Conservation (phyloP, 2,113 vertebrate species). For the Leptobrachium ailaonicum region DNA sequence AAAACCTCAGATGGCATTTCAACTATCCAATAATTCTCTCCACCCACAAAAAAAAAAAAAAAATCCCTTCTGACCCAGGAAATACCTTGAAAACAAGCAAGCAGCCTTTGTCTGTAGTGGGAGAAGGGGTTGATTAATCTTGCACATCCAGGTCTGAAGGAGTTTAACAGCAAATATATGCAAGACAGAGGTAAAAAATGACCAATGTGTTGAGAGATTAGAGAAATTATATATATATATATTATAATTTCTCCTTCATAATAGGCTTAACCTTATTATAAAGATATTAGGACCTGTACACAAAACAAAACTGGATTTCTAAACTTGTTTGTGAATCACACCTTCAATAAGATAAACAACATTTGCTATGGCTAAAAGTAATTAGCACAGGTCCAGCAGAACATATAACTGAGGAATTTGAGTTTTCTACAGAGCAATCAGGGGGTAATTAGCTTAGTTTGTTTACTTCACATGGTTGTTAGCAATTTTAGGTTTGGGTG, state of each 20-base stretch:
- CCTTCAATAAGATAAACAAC: neutral
- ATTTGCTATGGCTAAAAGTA: neutral
- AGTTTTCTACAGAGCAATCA: neutral
- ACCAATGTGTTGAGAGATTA: too few species aligned
- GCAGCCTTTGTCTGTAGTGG: conserved; percentile 39
- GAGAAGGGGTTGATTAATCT: conserved; percentile 22
- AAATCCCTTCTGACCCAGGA: conserved; percentile 40
- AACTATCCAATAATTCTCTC: too few species aligned
- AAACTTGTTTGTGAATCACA: neutral
- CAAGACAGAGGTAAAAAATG: neutral
- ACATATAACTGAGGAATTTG: neutral
- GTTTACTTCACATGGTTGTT: neutral
- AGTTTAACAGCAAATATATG: conserved; percentile 16
- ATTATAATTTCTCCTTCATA: too few species aligned
- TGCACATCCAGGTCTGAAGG: conserved; percentile 7
- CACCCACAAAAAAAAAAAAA: too few species aligned
- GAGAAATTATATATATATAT: too few species aligned
- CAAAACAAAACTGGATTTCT: neutral
- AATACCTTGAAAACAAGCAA: conserved; percentile 38
- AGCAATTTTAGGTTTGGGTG: neutral
- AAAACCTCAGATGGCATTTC: too few species aligned
- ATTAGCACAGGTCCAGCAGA: conserved; percentile 9
- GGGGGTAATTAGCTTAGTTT: neutral
- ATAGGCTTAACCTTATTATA: too few species aligned
- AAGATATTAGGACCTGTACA: neutral